These are phyloP conservation scores for Macheiramphus alcinus DNA, from an alignment of 2,113 vertebrate genomes.

Conservation along the genomic window DNA sequence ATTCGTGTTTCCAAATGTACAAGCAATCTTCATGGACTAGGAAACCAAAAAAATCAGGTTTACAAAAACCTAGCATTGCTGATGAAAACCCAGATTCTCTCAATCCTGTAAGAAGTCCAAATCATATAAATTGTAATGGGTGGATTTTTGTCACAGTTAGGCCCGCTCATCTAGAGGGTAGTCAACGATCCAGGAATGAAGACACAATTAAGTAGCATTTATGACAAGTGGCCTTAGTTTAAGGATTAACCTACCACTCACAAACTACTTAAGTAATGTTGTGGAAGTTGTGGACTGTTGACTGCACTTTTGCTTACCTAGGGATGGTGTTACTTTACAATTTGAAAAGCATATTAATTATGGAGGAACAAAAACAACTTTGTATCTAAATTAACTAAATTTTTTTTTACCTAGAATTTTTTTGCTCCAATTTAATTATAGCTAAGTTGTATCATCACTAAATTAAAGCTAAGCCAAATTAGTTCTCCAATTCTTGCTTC, in stretches of 20 bases:
- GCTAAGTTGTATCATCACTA: constrained; percentile 40
- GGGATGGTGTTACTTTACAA: background rate
- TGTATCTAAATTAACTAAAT: background rate
- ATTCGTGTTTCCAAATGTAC: accelerated
- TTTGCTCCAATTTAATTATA: constrained; percentile 53
- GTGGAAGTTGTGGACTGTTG: background rate
- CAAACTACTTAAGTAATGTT: background rate
- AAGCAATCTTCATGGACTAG: no score
- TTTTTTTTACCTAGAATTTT: constrained; percentile 21
- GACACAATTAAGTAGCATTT: background rate
- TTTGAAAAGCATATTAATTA: background rate
- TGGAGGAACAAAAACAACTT: background rate
- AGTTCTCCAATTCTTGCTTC: constrained; percentile 16
- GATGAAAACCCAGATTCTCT: background rate
- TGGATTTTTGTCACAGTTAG: background rate
- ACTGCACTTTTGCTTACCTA: background rate
- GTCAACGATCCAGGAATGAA: background rate
- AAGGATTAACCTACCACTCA: background rate
- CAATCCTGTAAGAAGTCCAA: background rate
- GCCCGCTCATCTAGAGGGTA: background rate
- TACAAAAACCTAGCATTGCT: accelerated
- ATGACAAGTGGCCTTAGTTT: background rate
- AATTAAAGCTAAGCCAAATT: constrained; percentile 60
- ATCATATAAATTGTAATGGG: background rate
- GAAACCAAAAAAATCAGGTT: background rate